phyloP scores from a whole-genome alignment of 2,113 vertebrate genomes.

The Corvus hawaiiensis region DNA sequence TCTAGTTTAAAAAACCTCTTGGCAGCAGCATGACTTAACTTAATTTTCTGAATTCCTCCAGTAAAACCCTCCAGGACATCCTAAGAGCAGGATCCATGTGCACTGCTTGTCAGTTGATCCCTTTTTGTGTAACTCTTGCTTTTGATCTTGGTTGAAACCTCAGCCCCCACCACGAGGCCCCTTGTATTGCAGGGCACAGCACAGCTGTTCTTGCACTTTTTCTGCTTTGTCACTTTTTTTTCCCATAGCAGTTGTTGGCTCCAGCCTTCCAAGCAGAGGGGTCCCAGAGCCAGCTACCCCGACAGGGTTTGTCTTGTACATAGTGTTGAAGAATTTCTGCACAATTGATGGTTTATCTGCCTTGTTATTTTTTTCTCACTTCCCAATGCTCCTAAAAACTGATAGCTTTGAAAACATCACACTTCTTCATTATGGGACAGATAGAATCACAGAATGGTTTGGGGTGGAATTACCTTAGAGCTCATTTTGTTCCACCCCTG shows the following conservation, averaged over 20 bases:
- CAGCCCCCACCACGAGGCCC: not conserved
- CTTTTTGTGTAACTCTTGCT: not conserved
- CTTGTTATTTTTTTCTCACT: not conserved
- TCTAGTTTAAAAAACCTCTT: not conserved
- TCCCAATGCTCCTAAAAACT: not conserved
- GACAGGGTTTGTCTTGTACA: not conserved
- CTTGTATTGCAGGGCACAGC: not conserved
- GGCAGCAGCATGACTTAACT: not conserved
- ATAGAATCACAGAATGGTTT: not conserved
- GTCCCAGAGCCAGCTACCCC: not conserved
- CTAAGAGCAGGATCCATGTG: not conserved
- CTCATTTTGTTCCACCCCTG: rapidly evolving
- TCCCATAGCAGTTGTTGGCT: not conserved
- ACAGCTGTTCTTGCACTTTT: not conserved
- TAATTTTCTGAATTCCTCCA: not conserved
- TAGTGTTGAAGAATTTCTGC: not conserved
- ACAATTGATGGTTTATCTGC: not conserved
- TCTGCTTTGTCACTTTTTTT: not conserved
- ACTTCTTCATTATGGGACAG: not conserved
- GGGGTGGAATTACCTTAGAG: not conserved
- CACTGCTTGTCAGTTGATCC: not conserved
- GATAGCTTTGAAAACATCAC: not conserved
- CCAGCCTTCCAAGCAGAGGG: not conserved
- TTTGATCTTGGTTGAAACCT: not conserved
- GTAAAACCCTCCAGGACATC: not conserved